Percentiles rank a stretch among this genome's conserved stretches.
phyloP scores from a whole-genome alignment of 2,797 vertebrate species.

The Pangasius krempfi region DNA sequence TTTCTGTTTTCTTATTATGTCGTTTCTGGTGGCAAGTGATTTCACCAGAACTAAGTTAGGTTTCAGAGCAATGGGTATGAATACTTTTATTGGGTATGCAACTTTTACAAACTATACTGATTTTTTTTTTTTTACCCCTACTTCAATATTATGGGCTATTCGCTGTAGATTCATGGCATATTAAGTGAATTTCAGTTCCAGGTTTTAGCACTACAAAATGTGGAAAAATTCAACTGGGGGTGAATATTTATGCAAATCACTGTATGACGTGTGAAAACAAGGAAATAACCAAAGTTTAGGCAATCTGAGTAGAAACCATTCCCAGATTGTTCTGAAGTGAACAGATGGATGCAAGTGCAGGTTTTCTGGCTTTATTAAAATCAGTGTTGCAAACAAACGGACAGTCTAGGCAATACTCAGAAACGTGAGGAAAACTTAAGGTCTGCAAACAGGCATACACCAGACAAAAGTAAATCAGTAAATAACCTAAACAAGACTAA shows the following conservation, averaged over 20 bases:
- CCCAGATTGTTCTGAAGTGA: neutral
- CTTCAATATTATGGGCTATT: neutral
- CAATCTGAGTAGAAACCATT: neutral
- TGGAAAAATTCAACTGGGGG: neutral
- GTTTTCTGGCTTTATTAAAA: neutral
- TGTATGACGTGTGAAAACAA: neutral
- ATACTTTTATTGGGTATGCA: no score
- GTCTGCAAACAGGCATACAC: neutral
- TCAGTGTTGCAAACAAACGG: neutral
- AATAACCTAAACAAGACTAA: neutral
- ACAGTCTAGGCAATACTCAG: neutral
- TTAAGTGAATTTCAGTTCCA: neutral
- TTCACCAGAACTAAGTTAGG: neutral
- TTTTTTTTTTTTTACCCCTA: neutral
- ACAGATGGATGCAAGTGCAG: neutral
- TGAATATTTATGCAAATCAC: neutral
- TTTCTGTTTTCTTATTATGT: neutral
- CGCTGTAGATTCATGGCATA: neutral
- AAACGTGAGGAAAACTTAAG: neutral
- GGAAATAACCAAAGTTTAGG: neutral
- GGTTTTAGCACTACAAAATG: neutral
- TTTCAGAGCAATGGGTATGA: neutral
- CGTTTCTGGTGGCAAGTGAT: neutral
- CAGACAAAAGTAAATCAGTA: neutral
- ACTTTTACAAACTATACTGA: neutral